Evolutionary conservation across 2,113 vertebrate species (phyloP), one percentile per base, ranked within the genome.

Genomic region (Apeltes quadracus): DNA sequence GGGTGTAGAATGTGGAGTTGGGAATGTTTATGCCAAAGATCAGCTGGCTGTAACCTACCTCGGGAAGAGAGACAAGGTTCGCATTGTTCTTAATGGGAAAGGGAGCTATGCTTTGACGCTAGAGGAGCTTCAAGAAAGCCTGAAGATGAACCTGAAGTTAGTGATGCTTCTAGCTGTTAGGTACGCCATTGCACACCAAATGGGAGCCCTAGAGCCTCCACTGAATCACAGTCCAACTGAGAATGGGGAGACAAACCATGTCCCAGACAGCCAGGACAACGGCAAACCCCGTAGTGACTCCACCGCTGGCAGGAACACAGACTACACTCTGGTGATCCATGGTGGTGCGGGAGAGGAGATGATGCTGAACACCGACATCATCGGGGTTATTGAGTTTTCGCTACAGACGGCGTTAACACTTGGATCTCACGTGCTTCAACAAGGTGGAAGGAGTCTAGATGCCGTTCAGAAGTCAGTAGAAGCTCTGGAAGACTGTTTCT

Each of bases 31-130:
- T 78, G 93, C 93, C 27, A 68, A 83, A 72, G 86, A 95, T 71
- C 94, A 95, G 81, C 81, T 95, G 7, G 93, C 93, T 65, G 91
- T 95, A 43, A 90, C 91, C 13, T 95, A 95, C 71, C 86, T 94
- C 32, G 93, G 94, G 4, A 92, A 84, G 69, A 90, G 23, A 61
- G 93, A 94, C 80, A 84, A 61, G 38, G 89, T 94, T 68, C 86
- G 92, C 16, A 59, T 94, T 23, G 79, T 93, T 48, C 88, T 94
- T 2, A 93, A 91, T 65, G 94, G 85, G 6, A 94, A 93, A 87
- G 94, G 94, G 14, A 90, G 72, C 63, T 94, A 94, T 84, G 88
- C 86, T 29, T 34, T 53, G 13, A 34, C 59, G 25, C 72, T 94
- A 51, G 79, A 83, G 22, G 88, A 86, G 43, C 91, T 94, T 53